Evolutionary conservation across 2,888 invertebrate species (phyloP).

Genomic region (Philaethria dido): DNA sequence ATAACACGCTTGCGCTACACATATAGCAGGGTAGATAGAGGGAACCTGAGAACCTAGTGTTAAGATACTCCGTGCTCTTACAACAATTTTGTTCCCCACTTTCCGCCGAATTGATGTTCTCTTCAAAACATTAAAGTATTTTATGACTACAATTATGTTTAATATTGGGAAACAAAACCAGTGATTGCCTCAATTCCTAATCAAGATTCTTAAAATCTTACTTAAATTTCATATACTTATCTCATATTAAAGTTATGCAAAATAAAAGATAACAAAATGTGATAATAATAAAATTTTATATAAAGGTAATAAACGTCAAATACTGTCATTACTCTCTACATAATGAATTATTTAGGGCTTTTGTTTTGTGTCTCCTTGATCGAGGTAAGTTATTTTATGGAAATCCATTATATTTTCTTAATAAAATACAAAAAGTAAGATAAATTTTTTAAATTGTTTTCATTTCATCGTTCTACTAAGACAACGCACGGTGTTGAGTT

Average conservation of each 20-base stretch:
- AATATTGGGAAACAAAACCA: not conserved
- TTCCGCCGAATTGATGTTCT: too few relatives aligned
- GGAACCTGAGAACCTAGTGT: too few relatives aligned
- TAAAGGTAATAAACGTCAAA: constrained; percentile 14
- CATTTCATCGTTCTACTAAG: too few relatives aligned
- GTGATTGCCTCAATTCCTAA: not conserved
- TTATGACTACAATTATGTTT: not conserved
- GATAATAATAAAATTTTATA: constrained; percentile 24
- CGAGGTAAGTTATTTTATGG: constrained; percentile 3
- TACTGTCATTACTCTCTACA: constrained; percentile 2
- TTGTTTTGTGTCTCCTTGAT: constrained; percentile 8
- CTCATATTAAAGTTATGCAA: constrained; percentile 27
- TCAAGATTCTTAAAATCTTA: constrained; percentile 11
- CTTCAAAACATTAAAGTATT: too few relatives aligned
- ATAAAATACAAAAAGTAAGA: too few relatives aligned
- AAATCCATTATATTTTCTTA: not conserved
- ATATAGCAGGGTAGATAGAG: too few relatives aligned
- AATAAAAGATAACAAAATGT: constrained; percentile 17
- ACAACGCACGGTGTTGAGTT: too few relatives aligned
- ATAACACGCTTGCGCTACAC: too few relatives aligned
- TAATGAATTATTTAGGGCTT: constrained; percentile 2
- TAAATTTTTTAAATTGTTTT: too few relatives aligned
- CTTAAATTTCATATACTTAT: not conserved
- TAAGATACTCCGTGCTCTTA: too few relatives aligned
- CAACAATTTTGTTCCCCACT: too few relatives aligned